Evolutionary conservation across 92 coral and sea anemone genomes (phyloP), one percentile per base, ranked within the genome.

Genomic region (Porites rus): DNA sequence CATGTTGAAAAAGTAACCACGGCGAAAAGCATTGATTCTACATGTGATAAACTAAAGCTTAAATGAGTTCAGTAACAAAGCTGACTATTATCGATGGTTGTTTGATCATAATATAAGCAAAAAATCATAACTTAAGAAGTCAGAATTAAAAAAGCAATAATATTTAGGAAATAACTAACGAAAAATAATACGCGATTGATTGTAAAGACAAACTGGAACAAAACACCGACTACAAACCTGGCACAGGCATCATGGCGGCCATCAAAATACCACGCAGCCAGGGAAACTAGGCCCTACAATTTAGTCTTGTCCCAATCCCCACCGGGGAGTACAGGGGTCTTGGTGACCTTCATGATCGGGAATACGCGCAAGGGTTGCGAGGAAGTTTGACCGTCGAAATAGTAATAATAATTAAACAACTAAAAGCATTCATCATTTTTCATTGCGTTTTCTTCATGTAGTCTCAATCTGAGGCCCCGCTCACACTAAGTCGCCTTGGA

Each of bases 201-300:
- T 59, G 4, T 2, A 67, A 74, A 61, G 62, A 10, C 61, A 68
- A 25, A 78, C 60, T 8, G 28, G 59, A 28, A 59, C 21, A 60
- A 64, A 73, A 71, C 70, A 75, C n/a, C 59, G 11, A 52, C 60
- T 16, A 63, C 54, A 25, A 72, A 94, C 98, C 98, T 88, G 91
- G 94, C 56, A 93, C 98, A 68, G 98, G 98, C 96, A 94, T 94
- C 98, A 94, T 94, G 98, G 98, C 98, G 89, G 92, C 93, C 94
- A 92, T 90, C 71, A 88, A 92, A 84, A 73, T 58, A 81, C 13
- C 17, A 31, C 69, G 76, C 60, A 50, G 16, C 43, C 21, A 52
- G 76, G 69, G 50, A 81, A 13, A 81, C 86, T 81, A 71, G 86
- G 86, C 61, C 10, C 67, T 43, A 69, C 60, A 1, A 51, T 24